Base-by-base conservation (phyloP, 2,888 invertebrate species). In the Eristalinus sepulchralis region DNA sequence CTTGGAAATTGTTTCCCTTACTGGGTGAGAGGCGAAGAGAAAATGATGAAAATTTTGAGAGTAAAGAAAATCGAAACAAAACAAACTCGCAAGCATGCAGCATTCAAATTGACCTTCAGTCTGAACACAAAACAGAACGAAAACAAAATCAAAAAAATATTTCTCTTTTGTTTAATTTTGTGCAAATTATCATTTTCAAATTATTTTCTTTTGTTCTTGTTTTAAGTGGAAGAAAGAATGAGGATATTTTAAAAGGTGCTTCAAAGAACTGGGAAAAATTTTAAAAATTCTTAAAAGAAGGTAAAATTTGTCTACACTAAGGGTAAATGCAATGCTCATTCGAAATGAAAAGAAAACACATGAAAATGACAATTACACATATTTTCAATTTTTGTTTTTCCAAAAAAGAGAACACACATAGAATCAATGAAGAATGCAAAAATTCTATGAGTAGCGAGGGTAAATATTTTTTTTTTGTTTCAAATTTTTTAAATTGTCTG, bases 121-220 rank as follows among this genome's bases (percentile, higher is more conserved):
- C 55, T 63, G 22, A 57, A 57, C 17, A 47, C 47, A 24, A n/a
- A 53, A 57, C 8, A 60, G 13, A 70, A 70, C n/a, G 22, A 17
- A 33, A 64, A 68, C 20, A 9, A 34, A 17, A 70, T 11, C 13
- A 22, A 59, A 78, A 47, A 39, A 2, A 27, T 27, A 27, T 27
- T 2, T 5, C 5, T 53, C 34, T 33, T 20, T 31, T 55, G 31
- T 36, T 36, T 20, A 66, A 76, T 22, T 66, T 31, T 78, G 86
- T 86, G 86, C 78, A 67, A 36, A 22, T n/a, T 47, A 75, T 82
- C 86, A 83, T 78, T 75, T 86, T 78, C 78, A 70, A 39, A 55
- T 47, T 39, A 53, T 10, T 62, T 62, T 17, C 17, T 34, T 62
- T 62, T 17, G 33, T 62, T 33, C 11, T 9, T 11, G 13, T 71